Conservation (phyloP, 2,113 vertebrate genomes). For the Illadopsis cleaveri region DNA sequence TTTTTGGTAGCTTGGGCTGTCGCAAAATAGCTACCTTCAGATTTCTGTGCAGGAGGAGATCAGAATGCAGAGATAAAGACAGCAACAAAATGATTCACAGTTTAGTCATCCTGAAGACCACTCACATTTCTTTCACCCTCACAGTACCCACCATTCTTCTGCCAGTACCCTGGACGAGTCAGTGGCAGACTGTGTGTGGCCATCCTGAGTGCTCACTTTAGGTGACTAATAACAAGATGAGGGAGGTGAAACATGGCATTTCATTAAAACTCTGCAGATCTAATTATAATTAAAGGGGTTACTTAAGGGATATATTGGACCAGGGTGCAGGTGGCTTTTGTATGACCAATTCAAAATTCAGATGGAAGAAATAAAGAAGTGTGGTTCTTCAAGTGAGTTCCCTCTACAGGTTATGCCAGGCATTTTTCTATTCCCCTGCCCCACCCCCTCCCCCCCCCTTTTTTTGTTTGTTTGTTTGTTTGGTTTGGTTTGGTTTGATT, state of each 20-base stretch:
- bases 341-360: background rate
- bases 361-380: background rate
- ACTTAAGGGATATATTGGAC: background rate
- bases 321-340: background rate
- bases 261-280: background rate
- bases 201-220: background rate
- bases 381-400: background rate
- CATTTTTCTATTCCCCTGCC: background rate
- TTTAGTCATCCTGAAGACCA: conserved; percentile 42
- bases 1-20: conserved; percentile 12
- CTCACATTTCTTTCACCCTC: background rate
- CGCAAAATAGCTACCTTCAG: conserved; percentile 13
- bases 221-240: background rate
- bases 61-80: conserved; percentile 4
- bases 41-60: conserved; percentile 36
- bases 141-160: background rate
- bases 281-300: background rate
- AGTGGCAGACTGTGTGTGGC: background rate
- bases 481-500: no score
- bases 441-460: no score
- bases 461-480: background rate
- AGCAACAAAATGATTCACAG: conserved; percentile 18
- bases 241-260: background rate
- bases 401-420: background rate
- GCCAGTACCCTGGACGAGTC: background rate